Evolutionary conservation across 1,140 invertebrate species (phyloP).

Genomic region (Coboldia fuscipes): DNA sequence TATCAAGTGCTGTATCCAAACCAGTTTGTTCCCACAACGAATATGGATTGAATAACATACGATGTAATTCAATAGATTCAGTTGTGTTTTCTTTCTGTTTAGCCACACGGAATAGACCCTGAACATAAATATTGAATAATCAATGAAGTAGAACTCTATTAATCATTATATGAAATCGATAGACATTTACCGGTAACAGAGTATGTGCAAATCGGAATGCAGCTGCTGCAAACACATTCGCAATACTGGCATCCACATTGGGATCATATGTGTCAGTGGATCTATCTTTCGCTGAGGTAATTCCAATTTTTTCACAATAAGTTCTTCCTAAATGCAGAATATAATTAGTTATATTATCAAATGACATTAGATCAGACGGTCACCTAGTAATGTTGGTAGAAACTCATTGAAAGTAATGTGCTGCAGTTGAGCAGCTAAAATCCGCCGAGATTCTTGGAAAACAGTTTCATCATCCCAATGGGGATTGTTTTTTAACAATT

Average conservation of each 20-base stretch:
- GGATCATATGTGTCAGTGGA: slow-evolving; percentile 46
- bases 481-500: slow-evolving; percentile 44
- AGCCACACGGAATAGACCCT: slow-evolving; percentile 43
- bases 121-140: too few relatives aligned
- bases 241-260: slow-evolving; percentile 53
- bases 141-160: slow-evolving; percentile 2
- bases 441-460: slow-evolving; percentile 58
- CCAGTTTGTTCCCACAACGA: slow-evolving; percentile 36
- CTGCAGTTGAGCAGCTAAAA: slow-evolving; percentile 65
- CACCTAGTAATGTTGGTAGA: slow-evolving; percentile 56
- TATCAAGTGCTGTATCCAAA: slow-evolving; percentile 33
- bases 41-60: slow-evolving; percentile 68
- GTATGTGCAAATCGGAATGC: slow-evolving; percentile 86
- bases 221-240: slow-evolving; percentile 79
- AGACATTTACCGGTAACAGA: slow-evolving; percentile 36
- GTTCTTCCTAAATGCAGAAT: slow-evolving; percentile 23
- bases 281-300: slow-evolving; percentile 33
- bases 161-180: neutral
- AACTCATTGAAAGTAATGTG: slow-evolving; percentile 81
- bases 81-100: slow-evolving; percentile 30
- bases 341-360: neutral
- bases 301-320: slow-evolving; percentile 28
- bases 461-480: slow-evolving; percentile 62
- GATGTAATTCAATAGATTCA: slow-evolving; percentile 48
- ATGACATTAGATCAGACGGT: slow-evolving; percentile 6